Conservation (phyloP, 1,140 invertebrate species). For the Palaemon carinicauda region DNA sequence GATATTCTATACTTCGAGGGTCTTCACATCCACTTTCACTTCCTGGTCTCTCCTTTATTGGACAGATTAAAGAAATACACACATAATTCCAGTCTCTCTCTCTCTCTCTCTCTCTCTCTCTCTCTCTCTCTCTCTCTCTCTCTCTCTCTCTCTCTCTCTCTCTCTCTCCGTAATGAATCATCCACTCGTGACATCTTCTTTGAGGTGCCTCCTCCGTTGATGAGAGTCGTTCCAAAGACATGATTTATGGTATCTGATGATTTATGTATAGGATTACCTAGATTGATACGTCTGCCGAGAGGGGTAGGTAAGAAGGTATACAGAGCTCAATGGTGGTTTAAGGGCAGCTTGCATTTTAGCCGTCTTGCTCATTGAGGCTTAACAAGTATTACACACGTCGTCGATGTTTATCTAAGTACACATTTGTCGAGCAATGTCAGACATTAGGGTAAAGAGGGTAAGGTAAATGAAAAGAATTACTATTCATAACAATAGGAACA, state of each 20-base stretch:
- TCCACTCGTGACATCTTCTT: background rate
- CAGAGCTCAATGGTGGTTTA: background rate
- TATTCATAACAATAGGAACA: too few species aligned
- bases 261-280: too few species aligned
- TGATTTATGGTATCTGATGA: too few species aligned
- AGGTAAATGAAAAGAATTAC: too few species aligned
- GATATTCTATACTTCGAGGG: background rate
- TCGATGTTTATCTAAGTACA: too few species aligned
- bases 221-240: too few species aligned
- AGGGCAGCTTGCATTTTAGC: too few species aligned
- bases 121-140: background rate
- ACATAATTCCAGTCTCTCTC: background rate
- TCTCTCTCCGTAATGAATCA: background rate
- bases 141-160: background rate
- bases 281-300: background rate
- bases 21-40: background rate
- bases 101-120: slow-evolving; percentile 2
- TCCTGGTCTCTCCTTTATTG: background rate
- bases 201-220: background rate
- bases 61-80: background rate
- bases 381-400: too few species aligned
- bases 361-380: too few species aligned
- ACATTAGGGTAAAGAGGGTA: too few species aligned
- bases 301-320: background rate
- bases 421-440: too few species aligned